Conservation (phyloP, 2,888 invertebrate genomes). For the Glaucopsyche alexis region DNA sequence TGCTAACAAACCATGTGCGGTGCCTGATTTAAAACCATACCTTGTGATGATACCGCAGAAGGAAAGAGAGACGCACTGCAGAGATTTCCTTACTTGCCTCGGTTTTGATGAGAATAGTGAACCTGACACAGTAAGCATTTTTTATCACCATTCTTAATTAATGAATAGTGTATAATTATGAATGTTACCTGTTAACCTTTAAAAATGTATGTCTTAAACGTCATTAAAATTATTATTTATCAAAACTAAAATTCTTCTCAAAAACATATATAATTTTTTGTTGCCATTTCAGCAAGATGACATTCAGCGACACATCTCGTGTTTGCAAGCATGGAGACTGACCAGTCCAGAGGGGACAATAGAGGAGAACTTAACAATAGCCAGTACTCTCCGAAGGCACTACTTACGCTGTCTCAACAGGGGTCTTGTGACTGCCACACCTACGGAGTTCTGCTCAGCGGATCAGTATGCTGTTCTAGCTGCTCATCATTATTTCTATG, state of each 20-base stretch:
- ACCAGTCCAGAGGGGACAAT: constrained; percentile 82
- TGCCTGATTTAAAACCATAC: constrained; percentile 89
- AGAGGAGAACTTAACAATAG: constrained; percentile 79
- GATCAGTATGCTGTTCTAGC: constrained; percentile 91
- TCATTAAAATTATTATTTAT: no score
- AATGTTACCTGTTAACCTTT: no score
- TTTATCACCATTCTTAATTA: constrained; percentile 10
- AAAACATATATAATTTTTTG: background rate
- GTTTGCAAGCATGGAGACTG: constrained; percentile 86
- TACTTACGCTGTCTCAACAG: constrained; percentile 81
- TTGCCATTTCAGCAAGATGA: constrained; percentile 82
- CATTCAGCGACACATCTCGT: constrained; percentile 91
- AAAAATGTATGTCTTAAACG: no score
- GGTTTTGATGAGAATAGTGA: constrained; percentile 83
- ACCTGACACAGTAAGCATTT: constrained; percentile 80
- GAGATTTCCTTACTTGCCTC: constrained; percentile 81
- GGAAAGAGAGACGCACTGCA: constrained; percentile 79
- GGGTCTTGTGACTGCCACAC: constrained; percentile 72
- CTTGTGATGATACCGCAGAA: constrained; percentile 83
- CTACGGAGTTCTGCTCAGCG: constrained; percentile 86
- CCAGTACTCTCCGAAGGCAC: constrained; percentile 81
- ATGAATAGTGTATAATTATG: background rate
- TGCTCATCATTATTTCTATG: constrained; percentile 83
- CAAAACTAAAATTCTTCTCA: no score
- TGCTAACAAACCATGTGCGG: constrained; percentile 92